Evolutionary conservation across 1,140 invertebrate genomes (phyloP), one percentile per base, ranked within the genome.

Genomic region (Leucophenga varia): DNA sequence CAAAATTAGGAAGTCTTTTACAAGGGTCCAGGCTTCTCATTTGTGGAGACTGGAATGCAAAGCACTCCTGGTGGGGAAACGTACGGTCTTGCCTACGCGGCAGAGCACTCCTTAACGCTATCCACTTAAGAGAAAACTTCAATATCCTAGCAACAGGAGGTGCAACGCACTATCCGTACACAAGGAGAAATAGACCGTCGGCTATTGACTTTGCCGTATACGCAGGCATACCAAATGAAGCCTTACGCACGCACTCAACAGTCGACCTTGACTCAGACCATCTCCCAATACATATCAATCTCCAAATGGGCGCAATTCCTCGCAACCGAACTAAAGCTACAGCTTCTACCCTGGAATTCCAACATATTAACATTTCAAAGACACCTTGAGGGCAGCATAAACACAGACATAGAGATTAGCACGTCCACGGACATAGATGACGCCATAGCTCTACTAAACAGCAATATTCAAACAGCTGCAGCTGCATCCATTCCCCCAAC

Each of bases 11-110:
- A 2, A 14, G 1, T 13, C 14, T 36, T 14, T 5, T 7, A 7
- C 3, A 36, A 9, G 35, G 35, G 2, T 36, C 35, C 3, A 36
- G 19, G n/a, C 19, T 36, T n/a, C 16, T 36, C 3, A 3, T 36
- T 5, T 1, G 14, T 3, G 35, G 35, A 3, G 35, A 36, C 12
- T 36, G 22, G 17, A 43, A 43, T 12, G 41, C 41, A 1, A 32
- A 43, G 10, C 41, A 43, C 14, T 2, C 9, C 2, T 31, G 25
- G 25, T 43, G 41, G 41, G 41, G 41, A 2, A 43, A 43, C 14
- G 2, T 3, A 1, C 28, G 30, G 1, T 9, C 13, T 1, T 32
- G 41, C 10, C 14, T 6, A 17, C 12, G 28, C 12, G 28, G 30
- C 7, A 43, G 2, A 9, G 20, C 7, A 18, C 14, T 12, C 14